Evolutionary conservation across 2,888 invertebrate genomes (phyloP), one percentile per base, ranked within the genome.

Genomic region (Lycia hirtaria): DNA sequence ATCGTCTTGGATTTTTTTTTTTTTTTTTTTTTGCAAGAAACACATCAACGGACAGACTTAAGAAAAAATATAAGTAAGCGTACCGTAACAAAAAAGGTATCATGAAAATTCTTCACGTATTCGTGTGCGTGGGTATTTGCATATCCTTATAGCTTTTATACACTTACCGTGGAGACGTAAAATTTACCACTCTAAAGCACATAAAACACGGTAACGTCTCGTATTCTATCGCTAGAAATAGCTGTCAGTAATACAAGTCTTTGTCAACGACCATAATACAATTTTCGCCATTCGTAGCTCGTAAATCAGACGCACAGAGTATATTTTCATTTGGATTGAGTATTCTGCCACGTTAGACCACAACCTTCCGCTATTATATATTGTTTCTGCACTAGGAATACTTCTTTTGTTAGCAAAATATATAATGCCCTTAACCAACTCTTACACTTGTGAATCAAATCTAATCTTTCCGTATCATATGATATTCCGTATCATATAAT

Each of bases 321-420:
- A 6, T 49, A 55, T 66, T 75, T 72, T 66, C 38, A 60, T 56
- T 51, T 61, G 37, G 4, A 49, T 26, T 10, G 10, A 32, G 20
- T 33, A 9, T 19, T 26, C 14, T 40, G 14, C 49, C 26, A 72
- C 69, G 65, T 64, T 37, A 67, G 71, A 81, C 82, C 81, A 70
- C 83, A 82, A 71, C 75, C 73, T 83, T 84, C 83, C 82, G 80
- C 73, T 70, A 75, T 74, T 64, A 65, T 71, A 57, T 64, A 43
- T 66, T 53, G 72, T 78, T 43, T 43, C 33, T 32, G 30, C 30
- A 35, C 20, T 41, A 41, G 33, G 7, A 32, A 41, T 33, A 38
- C 4, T 38, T 22, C 19, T 20, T 10, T 5, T 30, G 1, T 2
- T 32, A 5, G 44, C 32, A 20, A 32, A 5, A 32, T 6, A 4